phyloP scores from a whole-genome alignment of 2,797 vertebrate species.

The Chelmon rostratus region DNA sequence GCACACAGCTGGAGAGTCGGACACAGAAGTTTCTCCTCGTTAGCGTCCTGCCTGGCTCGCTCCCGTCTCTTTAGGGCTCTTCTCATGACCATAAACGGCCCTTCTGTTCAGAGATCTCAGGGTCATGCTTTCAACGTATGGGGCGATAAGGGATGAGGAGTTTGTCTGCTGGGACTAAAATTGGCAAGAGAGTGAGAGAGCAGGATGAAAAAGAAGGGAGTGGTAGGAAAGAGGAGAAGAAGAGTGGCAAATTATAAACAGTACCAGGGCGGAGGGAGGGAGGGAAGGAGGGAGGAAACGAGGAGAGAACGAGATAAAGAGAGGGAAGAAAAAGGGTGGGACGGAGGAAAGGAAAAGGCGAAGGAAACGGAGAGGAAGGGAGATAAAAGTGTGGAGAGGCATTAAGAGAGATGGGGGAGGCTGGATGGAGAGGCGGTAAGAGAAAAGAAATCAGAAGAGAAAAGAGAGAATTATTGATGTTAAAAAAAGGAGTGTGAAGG shows the following conservation, averaged over 20 bases:
- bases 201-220: slow-evolving; percentile 45
- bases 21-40: slow-evolving; percentile 35
- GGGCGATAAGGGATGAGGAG: slow-evolving; percentile 60
- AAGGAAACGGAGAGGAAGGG: slow-evolving; percentile 69
- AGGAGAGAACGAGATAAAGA: slow-evolving; percentile 66
- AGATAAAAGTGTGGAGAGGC: slow-evolving; percentile 68
- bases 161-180: slow-evolving; percentile 54
- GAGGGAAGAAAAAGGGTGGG: slow-evolving; percentile 57
- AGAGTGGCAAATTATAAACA: slow-evolving; percentile 59
- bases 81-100: slow-evolving; percentile 75
- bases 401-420: not conserved
- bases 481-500: slow-evolving; percentile 17
- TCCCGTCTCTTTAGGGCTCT: slow-evolving; percentile 49
- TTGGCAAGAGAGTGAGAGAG: slow-evolving; percentile 11
- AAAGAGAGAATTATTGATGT: not conserved
- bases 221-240: slow-evolving; percentile 48
- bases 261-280: slow-evolving; percentile 31
- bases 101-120: slow-evolving; percentile 55
- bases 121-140: slow-evolving; percentile 67
- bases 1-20: slow-evolving; percentile 37
- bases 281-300: not conserved
- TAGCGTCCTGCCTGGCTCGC: slow-evolving; percentile 50
- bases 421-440: not conserved
- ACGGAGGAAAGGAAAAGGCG: slow-evolving; percentile 45
- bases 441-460: slow-evolving; percentile 9